Conservation (phyloP, 2,888 invertebrate genomes). For the Amblyteles armatorius region DNA sequence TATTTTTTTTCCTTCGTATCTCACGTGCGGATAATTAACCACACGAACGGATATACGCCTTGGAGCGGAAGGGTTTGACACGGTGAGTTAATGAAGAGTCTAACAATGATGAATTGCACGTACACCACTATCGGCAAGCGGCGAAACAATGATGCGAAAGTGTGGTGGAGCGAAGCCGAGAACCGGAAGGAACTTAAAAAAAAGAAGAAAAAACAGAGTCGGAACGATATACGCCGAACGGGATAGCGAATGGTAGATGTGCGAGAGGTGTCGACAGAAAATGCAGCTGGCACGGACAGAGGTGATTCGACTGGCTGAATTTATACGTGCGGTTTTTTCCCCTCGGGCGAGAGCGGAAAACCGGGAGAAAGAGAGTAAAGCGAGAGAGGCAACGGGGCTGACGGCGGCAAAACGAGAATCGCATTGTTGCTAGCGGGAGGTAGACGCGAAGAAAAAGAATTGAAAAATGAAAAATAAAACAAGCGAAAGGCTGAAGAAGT, state of each 20-base stretch:
- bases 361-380: conserved; percentile 20
- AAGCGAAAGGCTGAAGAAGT: conserved; percentile 36
- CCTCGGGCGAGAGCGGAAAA: conserved; percentile 15
- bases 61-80: background rate
- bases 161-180: conserved; percentile 6
- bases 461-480: conserved; percentile 12
- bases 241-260: conserved; percentile 11
- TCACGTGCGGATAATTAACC: background rate
- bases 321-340: conserved; percentile 40
- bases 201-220: conserved; percentile 20
- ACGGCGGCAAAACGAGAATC: conserved; percentile 41
- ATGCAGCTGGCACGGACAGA: conserved; percentile 62
- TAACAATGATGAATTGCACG: conserved; percentile 8
- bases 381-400: conserved; percentile 19
- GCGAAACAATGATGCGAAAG: conserved; percentile 31
- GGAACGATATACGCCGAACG: conserved; percentile 1
- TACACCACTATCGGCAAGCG: conserved; percentile 21
- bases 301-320: conserved; percentile 42
- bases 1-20: background rate
- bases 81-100: conserved; percentile 8
- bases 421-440: conserved; percentile 46
- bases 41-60: background rate
- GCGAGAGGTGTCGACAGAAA: conserved; percentile 45
- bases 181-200: background rate
- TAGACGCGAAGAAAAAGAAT: conserved; percentile 24